These are phyloP conservation scores for Trichechus manatus DNA, from an alignment of 2,113 vertebrate species.

Conservation along the genomic window DNA sequence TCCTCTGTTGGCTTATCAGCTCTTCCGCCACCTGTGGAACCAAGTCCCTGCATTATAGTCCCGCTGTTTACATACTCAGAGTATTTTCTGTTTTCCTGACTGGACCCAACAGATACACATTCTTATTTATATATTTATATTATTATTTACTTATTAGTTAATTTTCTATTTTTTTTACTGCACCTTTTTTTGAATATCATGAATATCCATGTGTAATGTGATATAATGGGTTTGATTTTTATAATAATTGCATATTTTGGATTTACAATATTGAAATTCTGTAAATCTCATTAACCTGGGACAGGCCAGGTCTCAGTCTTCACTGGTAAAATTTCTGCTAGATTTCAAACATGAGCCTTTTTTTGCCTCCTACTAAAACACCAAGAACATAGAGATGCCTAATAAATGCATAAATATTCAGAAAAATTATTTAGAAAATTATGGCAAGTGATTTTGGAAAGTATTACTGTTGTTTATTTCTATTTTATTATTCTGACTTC, in stretches of 20 bases:
- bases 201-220: not conserved
- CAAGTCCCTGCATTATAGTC: not conserved
- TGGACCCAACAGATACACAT: not conserved
- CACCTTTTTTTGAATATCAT: not conserved
- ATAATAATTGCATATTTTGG: not conserved
- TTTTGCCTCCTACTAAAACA: not conserved
- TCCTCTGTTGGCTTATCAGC: not conserved
- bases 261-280: slow-evolving; percentile 25
- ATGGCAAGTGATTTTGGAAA: not conserved
- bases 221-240: not conserved
- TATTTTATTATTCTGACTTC: slow-evolving; percentile 35
- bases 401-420: slow-evolving; percentile 11
- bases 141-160: not conserved
- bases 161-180: not conserved
- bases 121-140: not conserved
- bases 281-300: not conserved
- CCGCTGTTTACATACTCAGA: not conserved
- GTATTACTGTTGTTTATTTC: not conserved
- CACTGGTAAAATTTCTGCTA: not conserved
- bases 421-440: not conserved
- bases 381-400: not conserved
- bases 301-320: not conserved
- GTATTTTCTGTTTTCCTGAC: not conserved
- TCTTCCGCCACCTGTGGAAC: not conserved
- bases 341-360: not conserved